These are phyloP conservation scores for Cololabis saira DNA, from an alignment of 2,113 vertebrate species.

Conservation along the genomic window DNA sequence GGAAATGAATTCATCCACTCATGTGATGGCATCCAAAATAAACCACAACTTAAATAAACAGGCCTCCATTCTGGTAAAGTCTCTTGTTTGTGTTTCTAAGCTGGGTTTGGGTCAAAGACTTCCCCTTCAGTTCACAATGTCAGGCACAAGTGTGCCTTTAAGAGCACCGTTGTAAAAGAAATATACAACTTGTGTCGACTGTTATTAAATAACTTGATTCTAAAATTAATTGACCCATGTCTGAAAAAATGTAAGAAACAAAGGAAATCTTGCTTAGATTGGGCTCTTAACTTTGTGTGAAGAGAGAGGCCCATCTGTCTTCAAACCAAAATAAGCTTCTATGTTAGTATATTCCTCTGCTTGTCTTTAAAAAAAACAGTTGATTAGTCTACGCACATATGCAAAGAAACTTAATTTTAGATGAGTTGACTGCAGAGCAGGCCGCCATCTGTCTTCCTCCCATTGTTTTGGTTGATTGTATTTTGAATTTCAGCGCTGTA, in stretches of 20 bases:
- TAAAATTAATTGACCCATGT: no score
- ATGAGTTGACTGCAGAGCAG: conserved; percentile 27
- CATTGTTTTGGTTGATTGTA: conserved; percentile 70
- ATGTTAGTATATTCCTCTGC: background rate
- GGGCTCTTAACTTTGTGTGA: no score
- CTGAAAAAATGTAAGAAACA: background rate
- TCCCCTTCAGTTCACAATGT: conserved; percentile 30
- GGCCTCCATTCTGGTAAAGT: conserved; percentile 24
- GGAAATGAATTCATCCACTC: conserved; percentile 48
- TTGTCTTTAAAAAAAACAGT: conserved; percentile 19
- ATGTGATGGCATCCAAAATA: conserved; percentile 54
- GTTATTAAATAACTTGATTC: no score
- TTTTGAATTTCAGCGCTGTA: conserved; percentile 52
- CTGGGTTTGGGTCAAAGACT: conserved; percentile 20
- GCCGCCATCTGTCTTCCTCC: conserved; percentile 62
- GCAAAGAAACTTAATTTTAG: conserved; percentile 29
- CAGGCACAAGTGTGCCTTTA: background rate
- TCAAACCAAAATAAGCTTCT: background rate
- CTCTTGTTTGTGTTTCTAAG: conserved; percentile 35
- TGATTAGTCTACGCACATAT: conserved; percentile 22
- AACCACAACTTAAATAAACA: conserved; percentile 66
- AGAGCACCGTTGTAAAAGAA: background rate
- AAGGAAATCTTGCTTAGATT: background rate
- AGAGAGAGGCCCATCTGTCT: no score
- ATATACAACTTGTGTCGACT: background rate